Evolutionary conservation across 2,888 invertebrate genomes (phyloP).

Genomic region (Limnephilus auricula): DNA sequence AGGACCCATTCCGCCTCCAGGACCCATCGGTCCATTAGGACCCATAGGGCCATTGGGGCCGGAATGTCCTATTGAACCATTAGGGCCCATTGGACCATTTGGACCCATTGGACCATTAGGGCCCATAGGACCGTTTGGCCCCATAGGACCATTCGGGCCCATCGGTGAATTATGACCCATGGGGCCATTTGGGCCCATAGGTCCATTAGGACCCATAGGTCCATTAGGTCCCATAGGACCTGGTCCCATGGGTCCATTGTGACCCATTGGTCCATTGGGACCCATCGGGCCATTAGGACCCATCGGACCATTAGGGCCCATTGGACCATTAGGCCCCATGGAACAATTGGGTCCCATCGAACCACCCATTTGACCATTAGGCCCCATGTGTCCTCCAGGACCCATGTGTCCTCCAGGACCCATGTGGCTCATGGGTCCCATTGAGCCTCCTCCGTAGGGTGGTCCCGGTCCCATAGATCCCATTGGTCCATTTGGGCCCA

Average conservation of each 20-base stretch:
- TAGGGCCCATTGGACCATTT: constrained; percentile 69
- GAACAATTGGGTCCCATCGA: constrained; percentile 67
- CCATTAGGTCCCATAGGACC: constrained; percentile 70
- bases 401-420: constrained; percentile 69
- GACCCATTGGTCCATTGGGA: constrained; percentile 74
- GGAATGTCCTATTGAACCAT: constrained; percentile 70
- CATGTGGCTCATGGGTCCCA: constrained; percentile 67
- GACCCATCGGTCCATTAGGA: constrained; percentile 72
- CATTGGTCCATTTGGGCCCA: constrained; percentile 75
- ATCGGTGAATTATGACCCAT: constrained; percentile 69
- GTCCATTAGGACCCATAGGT: constrained; percentile 71
- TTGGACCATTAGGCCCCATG: constrained; percentile 68
- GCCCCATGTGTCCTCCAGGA: constrained; percentile 67
- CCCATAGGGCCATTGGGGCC: constrained; percentile 69
- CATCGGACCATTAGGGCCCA: constrained; percentile 67
- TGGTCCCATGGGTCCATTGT: constrained; percentile 70
- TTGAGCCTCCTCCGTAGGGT: constrained; percentile 73
- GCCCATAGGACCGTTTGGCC: constrained; percentile 70
- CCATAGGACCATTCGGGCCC: constrained; percentile 69
- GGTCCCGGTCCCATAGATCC: constrained; percentile 75
- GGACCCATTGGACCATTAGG: constrained; percentile 75
- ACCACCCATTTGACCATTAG: constrained; percentile 64
- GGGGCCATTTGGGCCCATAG: constrained; percentile 68
- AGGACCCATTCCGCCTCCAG: constrained; percentile 71
- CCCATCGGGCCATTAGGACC: constrained; percentile 70